These are phyloP conservation scores for Callithrix jacchus DNA, from an alignment of 2,113 vertebrate genomes.

Conservation along the genomic window DNA sequence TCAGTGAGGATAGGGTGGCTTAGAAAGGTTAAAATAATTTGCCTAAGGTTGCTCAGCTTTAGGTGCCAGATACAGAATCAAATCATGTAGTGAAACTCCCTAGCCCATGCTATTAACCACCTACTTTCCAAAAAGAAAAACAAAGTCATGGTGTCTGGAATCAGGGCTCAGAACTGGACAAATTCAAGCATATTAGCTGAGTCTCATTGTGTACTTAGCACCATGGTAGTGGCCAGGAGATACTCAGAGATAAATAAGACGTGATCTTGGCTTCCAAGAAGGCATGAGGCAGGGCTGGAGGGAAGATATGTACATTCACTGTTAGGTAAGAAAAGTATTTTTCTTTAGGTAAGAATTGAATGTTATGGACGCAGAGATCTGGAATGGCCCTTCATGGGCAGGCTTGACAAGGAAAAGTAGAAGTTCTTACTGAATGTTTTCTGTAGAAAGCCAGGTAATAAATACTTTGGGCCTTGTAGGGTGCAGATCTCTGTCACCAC, in stretches of 20 bases:
- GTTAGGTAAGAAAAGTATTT: background rate
- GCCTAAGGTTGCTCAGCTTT: background rate
- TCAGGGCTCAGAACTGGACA: background rate
- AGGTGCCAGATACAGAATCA: background rate
- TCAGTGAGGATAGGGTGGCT: background rate
- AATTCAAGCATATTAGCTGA: background rate
- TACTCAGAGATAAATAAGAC: background rate
- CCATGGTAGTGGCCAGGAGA: background rate
- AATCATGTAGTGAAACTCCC: no score
- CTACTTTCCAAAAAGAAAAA: background rate
- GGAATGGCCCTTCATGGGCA: background rate
- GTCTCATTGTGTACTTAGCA: rapidly evolving
- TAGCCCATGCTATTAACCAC: background rate
- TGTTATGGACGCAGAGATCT: background rate
- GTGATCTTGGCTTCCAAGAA: background rate
- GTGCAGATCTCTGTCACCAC: no score
- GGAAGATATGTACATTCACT: background rate
- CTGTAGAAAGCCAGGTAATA: background rate
- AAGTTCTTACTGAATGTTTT: background rate
- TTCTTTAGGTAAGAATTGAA: background rate
- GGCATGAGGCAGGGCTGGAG: background rate
- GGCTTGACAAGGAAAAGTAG: background rate
- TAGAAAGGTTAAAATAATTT: background rate
- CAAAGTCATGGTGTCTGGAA: background rate
- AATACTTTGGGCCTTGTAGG: background rate